Conservation (phyloP, 2,113 vertebrate genomes). For the Limanda limanda region DNA sequence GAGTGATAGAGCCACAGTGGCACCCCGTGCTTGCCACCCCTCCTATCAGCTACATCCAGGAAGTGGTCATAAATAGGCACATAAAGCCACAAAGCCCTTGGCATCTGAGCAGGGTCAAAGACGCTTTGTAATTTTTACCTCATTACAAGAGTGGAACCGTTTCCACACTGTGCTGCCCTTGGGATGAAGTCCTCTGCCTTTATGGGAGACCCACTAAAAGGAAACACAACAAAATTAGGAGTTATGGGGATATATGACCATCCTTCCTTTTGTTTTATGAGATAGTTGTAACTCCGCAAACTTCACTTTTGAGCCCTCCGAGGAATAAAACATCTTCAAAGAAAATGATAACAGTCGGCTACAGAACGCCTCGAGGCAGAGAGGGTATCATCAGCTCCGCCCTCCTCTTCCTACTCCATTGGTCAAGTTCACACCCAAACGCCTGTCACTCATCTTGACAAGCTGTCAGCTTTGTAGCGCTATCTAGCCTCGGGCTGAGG, state of each 20-base stretch:
- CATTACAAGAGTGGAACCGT: conserved; percentile 26
- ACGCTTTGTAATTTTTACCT: conserved; percentile 46
- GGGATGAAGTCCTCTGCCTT: conserved; percentile 13
- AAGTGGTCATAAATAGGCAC: conserved; percentile 70
- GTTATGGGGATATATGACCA: not conserved
- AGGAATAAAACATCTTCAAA: conserved; percentile 23
- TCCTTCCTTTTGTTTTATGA: not conserved
- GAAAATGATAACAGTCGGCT: conserved; percentile 7
- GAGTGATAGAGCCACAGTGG: conserved; percentile 71
- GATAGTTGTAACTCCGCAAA: not conserved
- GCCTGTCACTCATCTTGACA: conserved; percentile 56
- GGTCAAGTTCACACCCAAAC: conserved; percentile 45
- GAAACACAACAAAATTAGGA: conserved; percentile 9
- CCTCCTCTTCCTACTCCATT: conserved; percentile 39
- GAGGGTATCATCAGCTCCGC: conserved; percentile 25
- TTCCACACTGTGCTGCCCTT: not conserved
- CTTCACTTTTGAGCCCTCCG: conserved; percentile 3
- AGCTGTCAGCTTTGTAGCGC: conserved; percentile 37
- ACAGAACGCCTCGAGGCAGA: conserved; percentile 16
- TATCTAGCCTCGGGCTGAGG: conserved; percentile 23
- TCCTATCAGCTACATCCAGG: conserved; percentile 52
- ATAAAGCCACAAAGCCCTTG: conserved; percentile 54
- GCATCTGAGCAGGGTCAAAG: conserved; percentile 50
- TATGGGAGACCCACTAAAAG: conserved; percentile 11
- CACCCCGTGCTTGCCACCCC: conserved; percentile 40